Percentiles rank a stretch among this genome's conserved stretches.
phyloP scores from a whole-genome alignment of 2,797 vertebrate species.

The Ceyx erithaca region DNA sequence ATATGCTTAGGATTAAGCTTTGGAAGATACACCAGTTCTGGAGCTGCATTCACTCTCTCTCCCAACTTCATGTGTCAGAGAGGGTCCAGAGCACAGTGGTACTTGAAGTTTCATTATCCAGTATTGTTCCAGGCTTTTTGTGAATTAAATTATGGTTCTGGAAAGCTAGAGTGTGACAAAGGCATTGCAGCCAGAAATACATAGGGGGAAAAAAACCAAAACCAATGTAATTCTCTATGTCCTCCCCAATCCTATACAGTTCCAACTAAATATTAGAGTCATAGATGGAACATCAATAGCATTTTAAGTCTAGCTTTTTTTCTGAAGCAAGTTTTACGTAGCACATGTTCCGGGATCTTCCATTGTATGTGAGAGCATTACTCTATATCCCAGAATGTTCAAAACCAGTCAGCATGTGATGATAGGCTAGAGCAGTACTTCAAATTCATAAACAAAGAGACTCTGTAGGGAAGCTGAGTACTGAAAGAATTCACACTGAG shows the following conservation, averaged over 20 bases:
- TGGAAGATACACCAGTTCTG: neutral
- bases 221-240: neutral
- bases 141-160: neutral
- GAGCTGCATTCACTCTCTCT: neutral
- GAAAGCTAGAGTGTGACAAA: neutral
- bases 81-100: neutral
- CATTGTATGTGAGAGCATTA: neutral
- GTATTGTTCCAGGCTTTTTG: neutral
- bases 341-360: neutral
- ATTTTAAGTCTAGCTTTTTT: neutral
- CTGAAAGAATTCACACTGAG: no score
- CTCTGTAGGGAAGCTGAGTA: no score
- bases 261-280: neutral
- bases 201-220: neutral
- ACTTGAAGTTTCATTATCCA: neutral
- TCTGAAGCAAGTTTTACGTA: neutral
- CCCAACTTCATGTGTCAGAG: neutral
- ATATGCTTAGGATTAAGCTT: neutral
- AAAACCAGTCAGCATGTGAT: neutral
- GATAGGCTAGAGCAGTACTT: neutral
- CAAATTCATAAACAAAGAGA: neutral
- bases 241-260: neutral
- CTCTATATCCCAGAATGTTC: neutral
- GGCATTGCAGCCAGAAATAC: neutral
- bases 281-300: neutral